Evolutionary conservation across 2,797 vertebrate genomes (phyloP).

Genomic region (Ctenosaura bakeri): DNA sequence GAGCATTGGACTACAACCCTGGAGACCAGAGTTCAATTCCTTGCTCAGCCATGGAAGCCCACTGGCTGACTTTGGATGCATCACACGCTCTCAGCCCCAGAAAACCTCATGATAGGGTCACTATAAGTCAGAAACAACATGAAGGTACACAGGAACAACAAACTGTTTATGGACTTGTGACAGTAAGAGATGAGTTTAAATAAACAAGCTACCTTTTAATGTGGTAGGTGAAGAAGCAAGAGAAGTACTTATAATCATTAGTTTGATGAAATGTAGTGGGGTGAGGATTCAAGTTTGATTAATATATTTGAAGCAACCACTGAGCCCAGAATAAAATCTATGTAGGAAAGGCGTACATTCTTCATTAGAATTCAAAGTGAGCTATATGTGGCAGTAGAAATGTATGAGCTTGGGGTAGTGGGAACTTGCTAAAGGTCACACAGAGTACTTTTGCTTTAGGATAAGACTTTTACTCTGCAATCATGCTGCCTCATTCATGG

Average conservation of each 20-base stretch:
- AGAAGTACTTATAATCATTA: not conserved
- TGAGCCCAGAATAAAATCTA: not conserved
- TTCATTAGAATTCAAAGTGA: not conserved
- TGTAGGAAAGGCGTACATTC: not conserved
- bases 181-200: not conserved
- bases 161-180: not conserved
- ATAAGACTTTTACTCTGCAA: not conserved
- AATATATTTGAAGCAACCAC: not conserved
- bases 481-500: not conserved
- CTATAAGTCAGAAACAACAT: no score
- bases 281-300: no score
- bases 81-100: no score
- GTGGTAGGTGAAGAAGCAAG: not conserved
- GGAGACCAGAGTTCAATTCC: no score
- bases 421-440: not conserved
- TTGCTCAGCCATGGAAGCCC: no score
- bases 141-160: no score
- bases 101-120: no score
- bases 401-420: not conserved
- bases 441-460: not conserved
- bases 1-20: no score
- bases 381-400: not conserved
- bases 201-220: not conserved
- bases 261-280: not conserved
- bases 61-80: no score